Conservation (phyloP, 53 echinoderm and acorn worm species). For the Actinopyga echinites region DNA sequence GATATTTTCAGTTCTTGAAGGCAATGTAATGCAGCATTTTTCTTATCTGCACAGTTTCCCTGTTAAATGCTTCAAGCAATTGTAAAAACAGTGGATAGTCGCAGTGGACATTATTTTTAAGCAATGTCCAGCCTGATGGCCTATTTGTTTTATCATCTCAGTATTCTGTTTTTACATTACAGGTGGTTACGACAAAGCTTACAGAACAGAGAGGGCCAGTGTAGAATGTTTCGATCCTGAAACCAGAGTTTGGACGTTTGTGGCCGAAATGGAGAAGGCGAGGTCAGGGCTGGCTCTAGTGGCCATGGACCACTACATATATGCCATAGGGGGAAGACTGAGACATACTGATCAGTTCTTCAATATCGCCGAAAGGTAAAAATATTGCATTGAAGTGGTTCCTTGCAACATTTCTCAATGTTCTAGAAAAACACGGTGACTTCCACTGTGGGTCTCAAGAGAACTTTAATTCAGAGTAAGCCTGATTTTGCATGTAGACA, state of each 20-base stretch:
- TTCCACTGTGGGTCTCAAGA: too few relatives aligned
- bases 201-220: slow-evolving; percentile 92
- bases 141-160: background rate
- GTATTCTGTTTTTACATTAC: background rate
- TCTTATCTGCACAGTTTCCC: too few relatives aligned
- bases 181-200: slow-evolving; percentile 99
- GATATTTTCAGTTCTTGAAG: too few relatives aligned
- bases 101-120: too few relatives aligned
- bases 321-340: slow-evolving; percentile 97
- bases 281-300: slow-evolving; percentile 83
- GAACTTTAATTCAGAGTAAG: too few relatives aligned
- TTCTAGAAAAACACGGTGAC: too few relatives aligned
- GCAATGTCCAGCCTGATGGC: too few relatives aligned
- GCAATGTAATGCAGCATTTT: too few relatives aligned
- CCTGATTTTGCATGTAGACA: too few relatives aligned
- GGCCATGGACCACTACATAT: slow-evolving; percentile 99
- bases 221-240: slow-evolving; percentile 98
- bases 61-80: too few relatives aligned
- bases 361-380: slow-evolving; percentile 91
- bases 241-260: slow-evolving; percentile 91
- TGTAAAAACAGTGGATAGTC: too few relatives aligned
- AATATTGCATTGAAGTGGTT: background rate
- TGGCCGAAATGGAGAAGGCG: slow-evolving; percentile 99
- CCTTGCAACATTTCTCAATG: background rate
- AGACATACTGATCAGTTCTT: slow-evolving; percentile 99